Conservation (phyloP, 2,888 invertebrate genomes). For the Gortyna flavago region DNA sequence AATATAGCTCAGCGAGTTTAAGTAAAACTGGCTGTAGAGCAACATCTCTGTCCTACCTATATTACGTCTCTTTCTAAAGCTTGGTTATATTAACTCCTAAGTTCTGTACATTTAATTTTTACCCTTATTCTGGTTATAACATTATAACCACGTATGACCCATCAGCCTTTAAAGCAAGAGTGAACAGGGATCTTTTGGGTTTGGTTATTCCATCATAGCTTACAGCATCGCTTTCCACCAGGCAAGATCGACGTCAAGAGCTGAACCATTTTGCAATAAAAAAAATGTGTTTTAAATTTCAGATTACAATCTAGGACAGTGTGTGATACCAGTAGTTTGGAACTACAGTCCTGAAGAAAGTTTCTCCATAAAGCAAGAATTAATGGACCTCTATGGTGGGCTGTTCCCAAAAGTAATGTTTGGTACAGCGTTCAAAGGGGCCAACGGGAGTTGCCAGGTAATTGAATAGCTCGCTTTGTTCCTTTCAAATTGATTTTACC, state of each 20-base stretch:
- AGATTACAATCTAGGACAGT: slow-evolving; percentile 40
- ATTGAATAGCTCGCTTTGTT: slow-evolving; percentile 5
- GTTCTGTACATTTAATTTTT: too few relatives aligned
- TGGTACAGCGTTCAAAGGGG: slow-evolving; percentile 96
- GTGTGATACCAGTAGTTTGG: slow-evolving; percentile 92
- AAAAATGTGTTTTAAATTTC: slow-evolving; percentile 11
- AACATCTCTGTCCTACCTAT: too few relatives aligned
- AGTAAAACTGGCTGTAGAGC: too few relatives aligned
- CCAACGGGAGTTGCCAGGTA: slow-evolving; percentile 93
- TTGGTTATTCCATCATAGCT: background rate
- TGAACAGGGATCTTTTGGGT: background rate
- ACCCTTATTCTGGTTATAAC: background rate
- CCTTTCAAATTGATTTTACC: background rate
- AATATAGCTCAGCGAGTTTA: too few relatives aligned
- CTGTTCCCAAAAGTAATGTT: slow-evolving; percentile 94
- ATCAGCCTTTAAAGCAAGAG: background rate
- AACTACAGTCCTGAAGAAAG: slow-evolving; percentile 90
- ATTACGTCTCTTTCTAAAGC: too few relatives aligned
- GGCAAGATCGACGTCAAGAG: background rate
- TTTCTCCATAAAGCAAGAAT: slow-evolving; percentile 85
- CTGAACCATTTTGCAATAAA: background rate
- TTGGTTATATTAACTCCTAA: too few relatives aligned
- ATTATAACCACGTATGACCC: background rate
- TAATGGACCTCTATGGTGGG: slow-evolving; percentile 92
- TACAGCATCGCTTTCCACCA: background rate